phyloP scores from a whole-genome alignment of 2,888 invertebrate genomes.

The Bombylius discolor region DNA sequence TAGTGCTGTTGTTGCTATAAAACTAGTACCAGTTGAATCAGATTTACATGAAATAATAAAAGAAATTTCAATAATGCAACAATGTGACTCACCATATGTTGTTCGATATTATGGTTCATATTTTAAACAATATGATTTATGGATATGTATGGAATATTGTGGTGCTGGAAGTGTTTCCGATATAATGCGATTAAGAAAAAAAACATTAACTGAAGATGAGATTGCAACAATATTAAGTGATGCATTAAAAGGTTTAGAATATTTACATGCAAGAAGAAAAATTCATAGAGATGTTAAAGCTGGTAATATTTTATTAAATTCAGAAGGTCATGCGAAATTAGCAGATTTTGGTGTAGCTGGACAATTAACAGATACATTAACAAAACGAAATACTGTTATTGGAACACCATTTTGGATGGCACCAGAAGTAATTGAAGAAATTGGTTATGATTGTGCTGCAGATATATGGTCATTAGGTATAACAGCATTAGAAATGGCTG shows the following conservation, averaged over 20 bases:
- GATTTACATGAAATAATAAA: conserved; percentile 95
- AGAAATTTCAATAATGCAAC: conserved; percentile 98
- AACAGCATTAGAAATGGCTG: conserved; percentile 95
- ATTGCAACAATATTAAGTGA: conserved; percentile 87
- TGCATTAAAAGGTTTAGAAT: conserved; percentile 84
- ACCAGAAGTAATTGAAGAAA: conserved; percentile 90
- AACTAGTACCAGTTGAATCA: conserved; percentile 93
- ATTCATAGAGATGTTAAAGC: conserved; percentile 84
- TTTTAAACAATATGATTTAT: conserved; percentile 92
- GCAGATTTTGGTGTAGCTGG: conserved; percentile 97
- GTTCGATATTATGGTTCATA: conserved; percentile 98
- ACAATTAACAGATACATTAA: conserved; percentile 91
- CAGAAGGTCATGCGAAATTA: conserved; percentile 88
- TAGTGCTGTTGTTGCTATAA: conserved; percentile 76
- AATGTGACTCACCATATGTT: conserved; percentile 93
- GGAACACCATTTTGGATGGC: conserved; percentile 95
- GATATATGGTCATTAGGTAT: conserved; percentile 94
- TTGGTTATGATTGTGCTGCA: conserved; percentile 93
- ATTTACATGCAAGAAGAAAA: conserved; percentile 83
- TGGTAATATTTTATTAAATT: conserved; percentile 88
- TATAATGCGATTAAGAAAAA: conserved; percentile 88
- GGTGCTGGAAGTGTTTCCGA: conserved; percentile 95
- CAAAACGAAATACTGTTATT: conserved; percentile 80
- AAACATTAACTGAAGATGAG: conserved; percentile 83
- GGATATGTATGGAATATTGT: conserved; percentile 99